Evolutionary conservation across 2,797 vertebrate genomes (phyloP).

Genomic region (Mallotus villosus): DNA sequence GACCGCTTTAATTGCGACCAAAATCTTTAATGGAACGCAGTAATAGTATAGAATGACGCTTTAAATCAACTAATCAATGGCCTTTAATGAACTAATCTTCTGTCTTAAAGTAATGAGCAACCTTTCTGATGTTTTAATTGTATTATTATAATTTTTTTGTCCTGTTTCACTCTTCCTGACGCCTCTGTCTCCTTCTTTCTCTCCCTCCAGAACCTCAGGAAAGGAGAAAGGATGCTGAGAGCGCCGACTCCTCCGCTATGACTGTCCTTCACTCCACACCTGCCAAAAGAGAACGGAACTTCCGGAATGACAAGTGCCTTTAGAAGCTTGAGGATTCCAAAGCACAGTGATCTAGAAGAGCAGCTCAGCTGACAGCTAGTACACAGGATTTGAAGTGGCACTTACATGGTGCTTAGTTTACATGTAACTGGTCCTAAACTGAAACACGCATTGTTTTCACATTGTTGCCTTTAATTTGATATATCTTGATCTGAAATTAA

Average conservation of each 20-base stretch:
- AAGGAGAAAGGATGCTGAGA: slow-evolving; percentile 31
- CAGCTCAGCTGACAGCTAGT: not conserved
- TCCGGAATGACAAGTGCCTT: slow-evolving; percentile 8
- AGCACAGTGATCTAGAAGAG: not conserved
- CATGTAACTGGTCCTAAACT: not conserved
- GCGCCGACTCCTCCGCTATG: not conserved
- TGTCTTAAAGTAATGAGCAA: not conserved
- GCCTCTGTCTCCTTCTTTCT: not conserved
- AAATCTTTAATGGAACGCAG: not conserved
- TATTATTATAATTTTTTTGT: too few relatives aligned
- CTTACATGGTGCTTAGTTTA: not conserved
- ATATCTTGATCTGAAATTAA: too few relatives aligned
- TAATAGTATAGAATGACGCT: not conserved
- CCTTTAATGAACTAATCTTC: not conserved
- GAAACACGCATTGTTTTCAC: not conserved
- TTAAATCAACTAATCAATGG: not conserved
- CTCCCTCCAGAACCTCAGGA: slow-evolving; percentile 5
- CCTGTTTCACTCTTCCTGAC: not conserved
- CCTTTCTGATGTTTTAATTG: too few relatives aligned
- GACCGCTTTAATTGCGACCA: not conserved
- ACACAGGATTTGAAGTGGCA: not conserved
- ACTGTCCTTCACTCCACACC: not conserved
- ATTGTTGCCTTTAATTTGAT: too few relatives aligned
- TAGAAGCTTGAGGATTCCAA: not conserved
- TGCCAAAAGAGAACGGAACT: not conserved